phyloP scores from a whole-genome alignment of 2,113 vertebrate species.

The Tangachromis dhanisi region DNA sequence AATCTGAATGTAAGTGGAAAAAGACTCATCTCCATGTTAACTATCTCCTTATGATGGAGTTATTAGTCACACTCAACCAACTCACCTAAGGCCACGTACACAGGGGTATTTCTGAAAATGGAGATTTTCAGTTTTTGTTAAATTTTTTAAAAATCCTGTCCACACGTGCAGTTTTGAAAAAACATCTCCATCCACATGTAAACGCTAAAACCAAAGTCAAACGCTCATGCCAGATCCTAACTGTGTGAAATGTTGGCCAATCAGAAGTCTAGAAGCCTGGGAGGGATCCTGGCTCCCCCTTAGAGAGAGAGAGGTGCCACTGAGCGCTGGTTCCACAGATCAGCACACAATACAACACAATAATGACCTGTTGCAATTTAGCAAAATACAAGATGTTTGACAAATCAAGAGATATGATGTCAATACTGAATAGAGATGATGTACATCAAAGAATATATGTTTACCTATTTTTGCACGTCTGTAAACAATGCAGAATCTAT shows the following conservation, averaged over 20 bases:
- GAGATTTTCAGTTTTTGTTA: neutral
- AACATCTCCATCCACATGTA: neutral
- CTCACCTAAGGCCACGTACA: neutral
- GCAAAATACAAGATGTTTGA: neutral
- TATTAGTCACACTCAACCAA: neutral
- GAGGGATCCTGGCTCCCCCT: neutral
- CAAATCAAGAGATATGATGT: neutral
- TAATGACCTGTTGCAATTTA: neutral
- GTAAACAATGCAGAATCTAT: slow-evolving; percentile 68
- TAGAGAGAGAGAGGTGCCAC: neutral
- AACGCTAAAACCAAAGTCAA: neutral
- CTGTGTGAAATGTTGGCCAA: neutral
- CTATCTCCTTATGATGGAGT: neutral
- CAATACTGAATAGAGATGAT: neutral
- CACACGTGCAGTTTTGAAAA: neutral
- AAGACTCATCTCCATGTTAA: neutral
- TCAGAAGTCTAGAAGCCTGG: neutral
- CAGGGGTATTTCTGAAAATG: neutral
- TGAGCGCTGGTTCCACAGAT: neutral
- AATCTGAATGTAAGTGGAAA: neutral
- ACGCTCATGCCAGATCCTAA: neutral
- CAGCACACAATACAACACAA: neutral
- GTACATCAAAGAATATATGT: neutral
- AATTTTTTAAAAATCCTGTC: neutral
- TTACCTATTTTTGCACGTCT: neutral